Percentiles rank a stretch among this genome's conserved stretches.
Evolutionary conservation across 2,888 invertebrate genomes (phyloP).

Genomic region (Coremacera marginata): DNA sequence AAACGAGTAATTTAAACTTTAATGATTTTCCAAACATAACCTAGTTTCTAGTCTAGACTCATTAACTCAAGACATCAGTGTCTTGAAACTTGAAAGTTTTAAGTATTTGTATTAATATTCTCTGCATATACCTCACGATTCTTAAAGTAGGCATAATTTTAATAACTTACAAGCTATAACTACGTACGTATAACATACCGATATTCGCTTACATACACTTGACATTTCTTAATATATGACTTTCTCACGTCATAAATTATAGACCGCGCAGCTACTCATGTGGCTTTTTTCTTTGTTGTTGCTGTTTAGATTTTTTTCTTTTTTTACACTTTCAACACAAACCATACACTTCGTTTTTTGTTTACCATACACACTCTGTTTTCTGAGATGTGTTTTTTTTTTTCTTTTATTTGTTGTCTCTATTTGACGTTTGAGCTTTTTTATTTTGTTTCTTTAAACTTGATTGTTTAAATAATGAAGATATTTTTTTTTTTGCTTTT

Average conservation of each 20-base stretch:
- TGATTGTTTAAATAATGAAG: conserved; percentile 27
- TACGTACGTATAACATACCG: background rate
- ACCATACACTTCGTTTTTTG: background rate
- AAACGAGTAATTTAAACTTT: too few relatives aligned
- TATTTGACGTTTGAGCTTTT: conserved; percentile 27
- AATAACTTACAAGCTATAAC: background rate
- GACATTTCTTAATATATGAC: conserved; percentile 45
- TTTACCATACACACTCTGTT: conserved; percentile 43
- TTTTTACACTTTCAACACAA: background rate
- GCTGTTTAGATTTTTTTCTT: too few relatives aligned
- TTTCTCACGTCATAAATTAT: conserved; percentile 46
- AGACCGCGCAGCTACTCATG: background rate
- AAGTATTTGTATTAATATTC: too few relatives aligned
- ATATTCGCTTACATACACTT: conserved; percentile 12
- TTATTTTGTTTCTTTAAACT: background rate
- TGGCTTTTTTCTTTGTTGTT: background rate
- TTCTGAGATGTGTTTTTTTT: conserved; percentile 46
- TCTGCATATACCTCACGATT: too few relatives aligned
- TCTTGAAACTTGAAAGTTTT: too few relatives aligned
- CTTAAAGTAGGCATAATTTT: background rate
- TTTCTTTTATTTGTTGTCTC: conserved; percentile 42
- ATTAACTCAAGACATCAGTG: background rate
- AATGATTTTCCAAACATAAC: too few relatives aligned
- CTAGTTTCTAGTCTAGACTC: background rate
- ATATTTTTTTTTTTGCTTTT: too few relatives aligned